phyloP scores from a whole-genome alignment of 2,888 invertebrate genomes.

The Mongoloraphidia duomilia region DNA sequence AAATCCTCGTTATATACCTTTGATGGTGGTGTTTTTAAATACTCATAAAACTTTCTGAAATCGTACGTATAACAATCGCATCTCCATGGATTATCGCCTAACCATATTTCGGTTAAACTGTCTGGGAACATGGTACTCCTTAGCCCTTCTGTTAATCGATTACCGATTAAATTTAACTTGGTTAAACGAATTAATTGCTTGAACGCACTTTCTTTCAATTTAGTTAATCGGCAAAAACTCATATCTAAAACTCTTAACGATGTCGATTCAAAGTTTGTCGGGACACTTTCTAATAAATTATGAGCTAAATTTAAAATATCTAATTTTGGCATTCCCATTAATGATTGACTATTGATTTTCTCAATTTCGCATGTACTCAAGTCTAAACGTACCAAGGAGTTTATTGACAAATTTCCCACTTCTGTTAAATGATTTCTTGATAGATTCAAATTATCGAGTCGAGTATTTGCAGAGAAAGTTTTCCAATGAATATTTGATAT shows the following conservation, averaged over 20 bases:
- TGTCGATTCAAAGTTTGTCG: slow-evolving; percentile 43
- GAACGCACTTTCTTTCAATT: slow-evolving; percentile 47
- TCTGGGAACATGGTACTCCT: slow-evolving; percentile 40
- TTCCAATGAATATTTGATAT: slow-evolving; percentile 42
- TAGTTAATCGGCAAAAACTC: slow-evolving; percentile 43
- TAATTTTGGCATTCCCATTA: slow-evolving; percentile 43
- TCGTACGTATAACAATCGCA: slow-evolving; percentile 51
- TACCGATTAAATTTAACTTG: slow-evolving; percentile 50
- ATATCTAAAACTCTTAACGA: slow-evolving; percentile 45
- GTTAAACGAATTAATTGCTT: slow-evolving; percentile 42
- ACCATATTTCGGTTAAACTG: slow-evolving; percentile 41
- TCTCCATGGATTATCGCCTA: slow-evolving; percentile 63
- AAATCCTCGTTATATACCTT: slow-evolving; percentile 35
- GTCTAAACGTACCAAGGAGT: slow-evolving; percentile 41
- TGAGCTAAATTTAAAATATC: slow-evolving; percentile 46
- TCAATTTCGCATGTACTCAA: slow-evolving; percentile 53
- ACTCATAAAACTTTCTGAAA: slow-evolving; percentile 47
- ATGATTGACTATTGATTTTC: slow-evolving; percentile 37
- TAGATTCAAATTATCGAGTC: slow-evolving; percentile 43
- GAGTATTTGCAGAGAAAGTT: slow-evolving; percentile 42
- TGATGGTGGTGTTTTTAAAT: slow-evolving; percentile 38
- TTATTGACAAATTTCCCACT: slow-evolving; percentile 40
- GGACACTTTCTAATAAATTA: slow-evolving; percentile 48
- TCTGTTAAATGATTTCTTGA: slow-evolving; percentile 48
- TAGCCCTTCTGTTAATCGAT: slow-evolving; percentile 51